Evolutionary conservation across 2,113 vertebrate species (phyloP).

Genomic region (Clarias macrocephalus): DNA sequence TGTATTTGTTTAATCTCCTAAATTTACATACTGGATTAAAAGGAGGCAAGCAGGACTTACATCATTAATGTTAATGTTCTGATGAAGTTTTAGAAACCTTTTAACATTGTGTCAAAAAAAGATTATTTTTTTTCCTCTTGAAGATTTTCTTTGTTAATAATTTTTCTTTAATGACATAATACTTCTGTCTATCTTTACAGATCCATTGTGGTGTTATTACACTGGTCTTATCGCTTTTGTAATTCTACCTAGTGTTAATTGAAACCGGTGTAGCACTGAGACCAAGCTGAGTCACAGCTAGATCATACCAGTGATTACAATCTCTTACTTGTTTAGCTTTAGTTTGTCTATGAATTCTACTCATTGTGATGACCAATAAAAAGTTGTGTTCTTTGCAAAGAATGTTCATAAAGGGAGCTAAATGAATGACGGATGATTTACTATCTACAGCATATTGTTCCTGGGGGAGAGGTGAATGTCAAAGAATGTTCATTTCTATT

Average conservation of each 20-base stretch:
- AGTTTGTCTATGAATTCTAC: constrained; percentile 14
- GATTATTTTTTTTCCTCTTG: not conserved
- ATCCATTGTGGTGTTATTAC: constrained; percentile 2
- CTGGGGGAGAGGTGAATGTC: not conserved
- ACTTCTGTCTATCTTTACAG: not conserved
- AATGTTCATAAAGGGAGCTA: not conserved
- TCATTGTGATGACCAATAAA: not conserved
- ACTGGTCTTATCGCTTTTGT: constrained; percentile 9
- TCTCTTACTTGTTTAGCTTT: not conserved
- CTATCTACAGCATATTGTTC: constrained; percentile 4
- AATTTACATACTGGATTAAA: not conserved
- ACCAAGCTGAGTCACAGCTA: constrained; percentile 22
- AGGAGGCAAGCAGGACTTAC: not conserved
- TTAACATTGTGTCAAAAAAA: too few relatives aligned
- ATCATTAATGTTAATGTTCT: not conserved
- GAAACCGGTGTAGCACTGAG: not conserved
- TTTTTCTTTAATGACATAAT: not conserved
- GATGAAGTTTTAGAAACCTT: not conserved
- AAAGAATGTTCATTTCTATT: constrained; percentile 13
- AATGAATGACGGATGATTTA: not conserved
- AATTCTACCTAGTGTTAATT: not conserved
- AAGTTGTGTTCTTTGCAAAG: not conserved
- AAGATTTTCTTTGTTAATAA: not conserved
- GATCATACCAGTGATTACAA: constrained; percentile 14
- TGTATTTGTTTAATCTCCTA: not conserved